phyloP scores from a whole-genome alignment of 2,113 vertebrate species.

The Cichladusa arquata region DNA sequence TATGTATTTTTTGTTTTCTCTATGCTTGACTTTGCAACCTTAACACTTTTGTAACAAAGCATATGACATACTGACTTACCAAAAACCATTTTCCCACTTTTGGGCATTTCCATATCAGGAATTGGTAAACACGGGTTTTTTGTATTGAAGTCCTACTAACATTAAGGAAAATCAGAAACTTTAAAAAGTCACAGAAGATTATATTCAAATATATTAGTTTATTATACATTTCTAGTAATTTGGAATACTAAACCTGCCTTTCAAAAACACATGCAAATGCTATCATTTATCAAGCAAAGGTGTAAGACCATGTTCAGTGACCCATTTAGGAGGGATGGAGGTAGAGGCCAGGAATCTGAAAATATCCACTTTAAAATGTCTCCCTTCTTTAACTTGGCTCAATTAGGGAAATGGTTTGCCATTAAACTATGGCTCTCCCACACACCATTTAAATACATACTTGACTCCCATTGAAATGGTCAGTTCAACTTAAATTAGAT shows the following conservation, averaged over 20 bases:
- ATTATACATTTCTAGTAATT: not conserved
- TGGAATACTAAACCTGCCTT: not conserved
- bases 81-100: not conserved
- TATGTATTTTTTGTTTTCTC: conserved; percentile 8
- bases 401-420: conserved; percentile 60
- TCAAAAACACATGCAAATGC: not conserved
- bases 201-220: not conserved
- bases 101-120: not conserved
- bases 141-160: not conserved
- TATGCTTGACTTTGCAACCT: conserved; percentile 14
- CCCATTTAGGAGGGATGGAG: not conserved
- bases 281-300: not conserved
- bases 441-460: conserved; percentile 58
- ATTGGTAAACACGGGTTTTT: not conserved
- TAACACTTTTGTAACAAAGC: not conserved
- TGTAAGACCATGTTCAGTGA: not conserved
- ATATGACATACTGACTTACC: not conserved
- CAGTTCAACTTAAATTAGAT: conserved; percentile 63
- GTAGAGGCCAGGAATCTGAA: conserved; percentile 40
- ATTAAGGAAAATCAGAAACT: not conserved
- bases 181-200: not conserved
- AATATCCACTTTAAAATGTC: conserved; percentile 50
- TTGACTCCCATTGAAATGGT: conserved; percentile 69
- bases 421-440: conserved; percentile 60
- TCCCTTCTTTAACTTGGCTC: conserved; percentile 49